Evolutionary conservation across 2,797 vertebrate genomes (phyloP).

Genomic region (Alfaro cultratus): DNA sequence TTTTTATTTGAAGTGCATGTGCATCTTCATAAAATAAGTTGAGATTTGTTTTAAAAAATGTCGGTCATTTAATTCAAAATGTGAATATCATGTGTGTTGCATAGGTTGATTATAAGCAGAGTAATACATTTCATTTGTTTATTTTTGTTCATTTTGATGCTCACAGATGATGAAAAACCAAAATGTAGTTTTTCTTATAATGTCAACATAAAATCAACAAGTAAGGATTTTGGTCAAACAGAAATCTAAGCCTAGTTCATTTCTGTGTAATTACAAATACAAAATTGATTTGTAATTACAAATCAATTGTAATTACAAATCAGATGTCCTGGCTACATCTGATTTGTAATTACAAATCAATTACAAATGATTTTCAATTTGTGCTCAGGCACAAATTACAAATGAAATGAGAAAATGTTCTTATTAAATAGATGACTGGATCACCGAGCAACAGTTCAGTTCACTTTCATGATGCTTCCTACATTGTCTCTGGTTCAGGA

Average conservation of each 20-base stretch:
- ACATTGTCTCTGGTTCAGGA: background rate
- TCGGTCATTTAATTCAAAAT: background rate
- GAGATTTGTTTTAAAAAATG: background rate
- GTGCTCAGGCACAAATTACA: background rate
- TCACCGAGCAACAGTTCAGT: background rate
- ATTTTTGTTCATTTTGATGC: background rate
- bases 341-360: no score
- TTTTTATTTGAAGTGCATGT: background rate
- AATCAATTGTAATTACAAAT: no score
- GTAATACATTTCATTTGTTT: background rate
- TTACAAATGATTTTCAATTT: no score
- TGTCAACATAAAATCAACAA: background rate
- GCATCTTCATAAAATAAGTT: background rate
- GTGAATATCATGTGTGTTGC: background rate
- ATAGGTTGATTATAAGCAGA: background rate
- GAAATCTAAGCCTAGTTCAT: background rate
- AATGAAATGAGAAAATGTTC: background rate
- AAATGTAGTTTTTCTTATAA: background rate
- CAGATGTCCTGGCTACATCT: no score
- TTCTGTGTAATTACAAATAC: no score
- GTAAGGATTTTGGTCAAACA: background rate
- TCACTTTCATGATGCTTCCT: background rate
- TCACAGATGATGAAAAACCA: background rate
- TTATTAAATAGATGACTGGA: background rate
- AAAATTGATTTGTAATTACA: no score